A percentile compares a stretch with the other conserved stretches of the same genome.
These are phyloP conservation scores for Solea solea DNA, from an alignment of 2,113 vertebrate species.

Conservation along the genomic window DNA sequence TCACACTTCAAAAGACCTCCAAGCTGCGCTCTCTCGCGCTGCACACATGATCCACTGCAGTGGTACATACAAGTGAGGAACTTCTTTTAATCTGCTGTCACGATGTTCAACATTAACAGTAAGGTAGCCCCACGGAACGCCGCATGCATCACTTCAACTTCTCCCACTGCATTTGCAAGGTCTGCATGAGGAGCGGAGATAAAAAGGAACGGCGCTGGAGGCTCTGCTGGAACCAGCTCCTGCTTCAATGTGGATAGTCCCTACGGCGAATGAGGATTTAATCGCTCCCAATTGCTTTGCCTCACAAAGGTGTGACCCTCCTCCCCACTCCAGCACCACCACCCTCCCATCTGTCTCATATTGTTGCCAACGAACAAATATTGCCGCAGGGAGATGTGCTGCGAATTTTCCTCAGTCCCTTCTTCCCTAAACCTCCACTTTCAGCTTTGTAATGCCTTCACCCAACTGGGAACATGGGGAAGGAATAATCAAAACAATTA, in stretches of 20 bases:
- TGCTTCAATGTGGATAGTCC: constrained; percentile 42
- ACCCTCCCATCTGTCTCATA: constrained; percentile 62
- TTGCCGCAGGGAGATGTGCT: constrained; percentile 50
- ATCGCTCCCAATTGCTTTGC: constrained; percentile 69
- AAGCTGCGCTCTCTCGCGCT: constrained; percentile 9
- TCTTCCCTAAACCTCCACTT: constrained; percentile 43
- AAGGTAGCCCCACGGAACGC: constrained; percentile 40
- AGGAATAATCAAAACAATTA: constrained; percentile 74
- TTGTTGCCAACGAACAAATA: constrained; percentile 61
- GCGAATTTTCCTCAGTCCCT: constrained; percentile 37
- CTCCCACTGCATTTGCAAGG: constrained; percentile 58
- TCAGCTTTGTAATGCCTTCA: constrained; percentile 36
- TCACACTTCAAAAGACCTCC: no score
- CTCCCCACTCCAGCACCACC: constrained; percentile 13
- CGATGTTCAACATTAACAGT: constrained; percentile 28
- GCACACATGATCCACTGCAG: constrained; percentile 26
- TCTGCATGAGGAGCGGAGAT: constrained; percentile 61
- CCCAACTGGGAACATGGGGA: constrained; percentile 40
- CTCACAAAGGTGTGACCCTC: constrained; percentile 66
- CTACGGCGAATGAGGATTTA: constrained; percentile 61
- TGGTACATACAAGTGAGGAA: constrained; percentile 12
- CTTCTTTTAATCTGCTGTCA: constrained; percentile 34
- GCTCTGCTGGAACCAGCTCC: constrained; percentile 47
- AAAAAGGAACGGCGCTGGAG: constrained; percentile 56
- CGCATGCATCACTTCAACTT: constrained; percentile 42